A percentile compares a stretch with the other conserved stretches of the same genome.
phyloP scores from a whole-genome alignment of 1,140 invertebrate genomes.

The Apolygus lucorum region DNA sequence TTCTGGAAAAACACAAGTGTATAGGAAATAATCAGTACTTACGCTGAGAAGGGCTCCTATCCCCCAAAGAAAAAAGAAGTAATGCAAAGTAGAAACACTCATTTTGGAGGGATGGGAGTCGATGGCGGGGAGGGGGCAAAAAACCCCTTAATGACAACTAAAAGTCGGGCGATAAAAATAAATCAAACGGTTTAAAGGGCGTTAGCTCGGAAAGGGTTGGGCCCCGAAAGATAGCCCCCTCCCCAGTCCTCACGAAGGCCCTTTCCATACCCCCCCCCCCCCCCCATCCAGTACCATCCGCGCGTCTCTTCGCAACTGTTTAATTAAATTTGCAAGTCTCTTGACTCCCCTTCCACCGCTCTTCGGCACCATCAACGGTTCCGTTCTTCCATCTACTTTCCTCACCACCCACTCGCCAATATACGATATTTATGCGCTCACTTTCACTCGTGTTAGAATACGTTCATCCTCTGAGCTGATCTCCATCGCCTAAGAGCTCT shows the following conservation, averaged over 20 bases:
- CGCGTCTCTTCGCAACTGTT: conserved; percentile 18
- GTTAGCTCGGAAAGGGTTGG: conserved; percentile 18
- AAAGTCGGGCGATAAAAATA: conserved; percentile 33
- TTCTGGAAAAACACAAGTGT: conserved; percentile 9
- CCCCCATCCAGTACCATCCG: background rate
- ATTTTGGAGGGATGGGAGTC: conserved; percentile 1
- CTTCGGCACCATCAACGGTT: background rate
- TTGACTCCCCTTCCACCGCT: conserved; percentile 5
- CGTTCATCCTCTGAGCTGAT: no score
- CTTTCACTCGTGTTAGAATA: no score
- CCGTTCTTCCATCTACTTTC: background rate
- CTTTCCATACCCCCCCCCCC: background rate
- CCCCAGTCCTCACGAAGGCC: background rate
- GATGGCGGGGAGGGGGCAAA: conserved; percentile 16
- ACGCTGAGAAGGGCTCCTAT: conserved; percentile 11
- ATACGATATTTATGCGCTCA: conserved; percentile 12
- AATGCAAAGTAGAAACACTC: conserved; percentile 18
- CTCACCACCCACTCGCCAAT: background rate
- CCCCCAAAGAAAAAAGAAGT: background rate
- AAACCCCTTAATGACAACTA: conserved; percentile 32
- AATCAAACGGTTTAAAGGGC: conserved; percentile 30
- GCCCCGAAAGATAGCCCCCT: conserved; percentile 18
- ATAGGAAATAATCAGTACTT: conserved; percentile 26
- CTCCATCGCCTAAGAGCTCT: no score
- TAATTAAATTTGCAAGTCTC: conserved; percentile 31